Evolutionary conservation across 2,888 invertebrate genomes (phyloP).

Genomic region (Aleiodes testaceus): DNA sequence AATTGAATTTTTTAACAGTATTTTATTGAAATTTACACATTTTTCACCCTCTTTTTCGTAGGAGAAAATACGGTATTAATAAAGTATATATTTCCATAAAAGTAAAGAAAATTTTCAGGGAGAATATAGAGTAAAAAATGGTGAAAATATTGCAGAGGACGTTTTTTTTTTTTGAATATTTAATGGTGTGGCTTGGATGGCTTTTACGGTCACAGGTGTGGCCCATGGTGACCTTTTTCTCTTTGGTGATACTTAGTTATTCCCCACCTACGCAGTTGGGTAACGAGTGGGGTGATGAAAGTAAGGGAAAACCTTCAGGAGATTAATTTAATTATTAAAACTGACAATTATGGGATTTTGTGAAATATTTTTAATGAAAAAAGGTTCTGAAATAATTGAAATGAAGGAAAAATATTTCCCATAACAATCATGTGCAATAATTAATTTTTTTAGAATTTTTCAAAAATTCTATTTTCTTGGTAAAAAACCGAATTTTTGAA

Average conservation of each 20-base stretch:
- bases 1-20: no score
- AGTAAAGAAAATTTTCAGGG: no score
- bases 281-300: constrained; percentile 70
- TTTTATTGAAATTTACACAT: no score
- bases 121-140: neutral
- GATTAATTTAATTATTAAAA: constrained; percentile 70
- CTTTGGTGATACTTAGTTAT: constrained; percentile 15
- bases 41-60: neutral
- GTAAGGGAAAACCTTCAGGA: constrained; percentile 59
- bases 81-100: no score
- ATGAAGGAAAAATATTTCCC: neutral
- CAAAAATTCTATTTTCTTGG: no score
- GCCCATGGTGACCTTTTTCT: constrained; percentile 30
- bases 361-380: neutral
- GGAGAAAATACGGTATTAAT: no score
- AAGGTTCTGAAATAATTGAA: neutral
- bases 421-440: no score
- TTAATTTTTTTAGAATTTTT: no score
- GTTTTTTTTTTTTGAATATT: constrained; percentile 17
- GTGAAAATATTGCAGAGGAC: neutral
- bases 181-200: constrained; percentile 40
- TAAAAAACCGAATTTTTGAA: no score
- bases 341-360: constrained; percentile 42
- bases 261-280: constrained; percentile 23
- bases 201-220: constrained; percentile 42